A percentile compares a stretch with the other conserved stretches of the same genome.
Evolutionary conservation across 2,888 invertebrate species (phyloP).

Genomic region (Nineta flava): DNA sequence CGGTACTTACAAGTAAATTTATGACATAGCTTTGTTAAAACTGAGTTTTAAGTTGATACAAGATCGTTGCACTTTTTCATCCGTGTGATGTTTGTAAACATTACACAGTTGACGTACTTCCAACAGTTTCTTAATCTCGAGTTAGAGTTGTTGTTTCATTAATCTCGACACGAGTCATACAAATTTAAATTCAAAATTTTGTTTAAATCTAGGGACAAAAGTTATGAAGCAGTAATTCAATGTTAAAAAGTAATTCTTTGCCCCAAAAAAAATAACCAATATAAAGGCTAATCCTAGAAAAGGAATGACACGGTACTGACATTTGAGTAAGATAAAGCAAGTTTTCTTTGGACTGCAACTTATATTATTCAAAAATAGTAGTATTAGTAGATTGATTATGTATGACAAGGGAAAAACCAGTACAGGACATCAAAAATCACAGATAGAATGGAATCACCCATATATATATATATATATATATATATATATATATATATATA

Average conservation of each 20-base stretch:
- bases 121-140: background rate
- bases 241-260: background rate
- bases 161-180: slow-evolving; percentile 1
- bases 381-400: no score
- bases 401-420: no score
- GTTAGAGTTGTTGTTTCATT: background rate
- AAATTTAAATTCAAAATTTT: background rate
- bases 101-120: slow-evolving; percentile 1
- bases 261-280: background rate
- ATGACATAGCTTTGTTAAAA: slow-evolving; percentile 1
- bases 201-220: background rate
- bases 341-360: no score
- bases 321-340: no score
- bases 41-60: background rate
- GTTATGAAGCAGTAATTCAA: background rate
- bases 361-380: no score
- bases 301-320: no score
- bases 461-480: no score
- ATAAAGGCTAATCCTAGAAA: background rate
- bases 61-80: background rate
- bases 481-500: no score
- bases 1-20: background rate
- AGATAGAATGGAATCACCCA: no score
- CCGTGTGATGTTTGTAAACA: background rate
- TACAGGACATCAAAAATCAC: no score